Evolutionary conservation across 2,113 vertebrate species (phyloP).

Genomic region (Euleptes europaea): DNA sequence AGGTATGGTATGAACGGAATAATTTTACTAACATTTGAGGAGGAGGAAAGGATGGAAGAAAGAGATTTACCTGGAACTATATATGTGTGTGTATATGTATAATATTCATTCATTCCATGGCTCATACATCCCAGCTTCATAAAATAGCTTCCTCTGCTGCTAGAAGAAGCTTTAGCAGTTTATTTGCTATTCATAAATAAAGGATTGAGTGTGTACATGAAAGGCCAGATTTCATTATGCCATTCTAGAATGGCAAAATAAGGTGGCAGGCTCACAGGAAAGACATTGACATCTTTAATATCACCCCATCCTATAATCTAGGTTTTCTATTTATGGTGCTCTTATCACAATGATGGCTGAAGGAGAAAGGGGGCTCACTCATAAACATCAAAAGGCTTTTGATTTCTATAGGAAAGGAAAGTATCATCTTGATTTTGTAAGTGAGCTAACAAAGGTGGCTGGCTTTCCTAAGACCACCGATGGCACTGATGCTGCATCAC

Average conservation of each 20-base stretch:
- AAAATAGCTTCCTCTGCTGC: constrained; percentile 61
- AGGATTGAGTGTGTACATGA: constrained; percentile 61
- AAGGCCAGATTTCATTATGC: constrained; percentile 53
- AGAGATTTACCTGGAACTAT: constrained; percentile 55
- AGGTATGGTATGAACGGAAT: constrained; percentile 24
- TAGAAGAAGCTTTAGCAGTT: constrained; percentile 55
- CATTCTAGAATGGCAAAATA: constrained; percentile 16
- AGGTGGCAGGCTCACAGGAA: constrained; percentile 6
- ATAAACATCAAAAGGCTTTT: background rate
- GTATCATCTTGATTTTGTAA: background rate
- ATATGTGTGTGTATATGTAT: background rate
- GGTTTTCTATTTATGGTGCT: constrained; percentile 12
- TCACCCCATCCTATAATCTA: constrained; percentile 11
- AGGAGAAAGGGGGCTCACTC: background rate
- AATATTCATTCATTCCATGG: constrained; percentile 44
- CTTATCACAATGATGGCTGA: background rate
- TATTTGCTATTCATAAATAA: constrained; percentile 64
- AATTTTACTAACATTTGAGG: constrained; percentile 45
- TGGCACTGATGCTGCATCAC: background rate
- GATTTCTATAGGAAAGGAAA: background rate
- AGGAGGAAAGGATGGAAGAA: constrained; percentile 23
- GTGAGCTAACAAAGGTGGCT: background rate
- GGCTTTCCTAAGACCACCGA: background rate
- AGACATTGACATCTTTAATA: constrained; percentile 23
- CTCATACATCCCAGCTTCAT: constrained; percentile 46